Evolutionary conservation across 1,140 invertebrate genomes (phyloP).

Genomic region (Lethrus apterus): DNA sequence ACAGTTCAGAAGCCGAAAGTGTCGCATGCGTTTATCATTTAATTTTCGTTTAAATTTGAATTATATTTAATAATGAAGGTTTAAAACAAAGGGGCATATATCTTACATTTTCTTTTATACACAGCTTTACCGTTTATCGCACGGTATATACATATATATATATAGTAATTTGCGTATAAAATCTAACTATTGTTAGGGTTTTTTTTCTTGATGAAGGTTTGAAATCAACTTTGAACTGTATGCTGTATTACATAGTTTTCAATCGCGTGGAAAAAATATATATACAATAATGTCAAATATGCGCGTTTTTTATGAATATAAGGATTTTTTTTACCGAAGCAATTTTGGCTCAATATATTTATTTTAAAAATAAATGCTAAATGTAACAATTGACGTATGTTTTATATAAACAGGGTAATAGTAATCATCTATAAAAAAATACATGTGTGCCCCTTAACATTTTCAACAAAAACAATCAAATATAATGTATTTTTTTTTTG

Average conservation of each 20-base stretch:
- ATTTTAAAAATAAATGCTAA: too few species aligned
- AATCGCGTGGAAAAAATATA: constrained; percentile 10
- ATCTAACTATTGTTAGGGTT: constrained; percentile 19
- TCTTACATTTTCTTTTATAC: too few species aligned
- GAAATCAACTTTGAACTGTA: constrained; percentile 15
- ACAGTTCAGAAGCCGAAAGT: constrained; percentile 17
- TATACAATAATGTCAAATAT: too few species aligned
- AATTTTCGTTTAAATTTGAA: constrained; percentile 4
- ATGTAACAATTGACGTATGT: constrained; percentile 7
- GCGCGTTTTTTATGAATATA: too few species aligned
- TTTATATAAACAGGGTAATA: background rate
- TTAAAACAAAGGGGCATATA: too few species aligned
- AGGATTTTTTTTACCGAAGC: too few species aligned
- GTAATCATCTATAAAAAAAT: background rate
- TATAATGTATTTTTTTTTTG: background rate
- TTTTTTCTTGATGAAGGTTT: background rate
- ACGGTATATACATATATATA: background rate
- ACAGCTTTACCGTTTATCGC: too few species aligned
- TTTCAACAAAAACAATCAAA: background rate
- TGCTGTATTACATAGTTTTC: constrained; percentile 6
- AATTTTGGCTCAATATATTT: too few species aligned
- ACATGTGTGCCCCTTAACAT: background rate
- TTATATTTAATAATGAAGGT: constrained; percentile 2
- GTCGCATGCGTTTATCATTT: background rate
- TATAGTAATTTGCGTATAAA: constrained; percentile 19